A percentile compares a stretch with the other conserved stretches of the same genome.
These are phyloP conservation scores for Drosophila kuntzei DNA, from an alignment of 2,888 invertebrate species.

Conservation along the genomic window DNA sequence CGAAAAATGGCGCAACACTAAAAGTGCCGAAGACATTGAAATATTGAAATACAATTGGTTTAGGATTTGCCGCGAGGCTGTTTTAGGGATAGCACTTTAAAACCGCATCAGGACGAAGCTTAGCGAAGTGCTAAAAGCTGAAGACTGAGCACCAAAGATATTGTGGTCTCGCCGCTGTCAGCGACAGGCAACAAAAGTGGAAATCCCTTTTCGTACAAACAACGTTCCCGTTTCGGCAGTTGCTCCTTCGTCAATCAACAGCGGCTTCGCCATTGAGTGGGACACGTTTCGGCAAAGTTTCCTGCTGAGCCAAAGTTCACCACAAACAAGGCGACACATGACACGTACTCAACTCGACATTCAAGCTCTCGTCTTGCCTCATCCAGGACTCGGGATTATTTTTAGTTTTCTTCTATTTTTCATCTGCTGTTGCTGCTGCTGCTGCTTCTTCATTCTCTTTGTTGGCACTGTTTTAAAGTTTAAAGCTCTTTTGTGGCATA, in stretches of 20 bases:
- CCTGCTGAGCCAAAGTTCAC: conserved; percentile 69
- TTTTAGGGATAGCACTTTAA: conserved; percentile 38
- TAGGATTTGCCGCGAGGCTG: conserved; percentile 32
- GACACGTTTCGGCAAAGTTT: conserved; percentile 73
- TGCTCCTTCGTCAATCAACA: conserved; percentile 71
- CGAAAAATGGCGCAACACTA: conserved; percentile 68
- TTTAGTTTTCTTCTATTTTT: conserved; percentile 55
- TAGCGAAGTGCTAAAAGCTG: conserved; percentile 4
- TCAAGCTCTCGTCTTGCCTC: conserved; percentile 6
- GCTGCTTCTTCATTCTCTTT: conserved; percentile 18
- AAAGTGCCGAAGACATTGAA: conserved; percentile 72
- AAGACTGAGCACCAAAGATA: conserved; percentile 32
- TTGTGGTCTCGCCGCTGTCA: conserved; percentile 70
- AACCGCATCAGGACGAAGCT: conserved; percentile 18
- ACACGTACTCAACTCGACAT: conserved; percentile 73
- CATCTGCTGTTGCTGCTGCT: conserved; percentile 1
- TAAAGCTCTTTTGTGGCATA: conserved; percentile 81
- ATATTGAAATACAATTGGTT: conserved; percentile 81
- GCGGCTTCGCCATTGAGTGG: conserved; percentile 69
- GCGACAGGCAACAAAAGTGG: conserved; percentile 43
- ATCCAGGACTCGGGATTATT: conserved; percentile 59
- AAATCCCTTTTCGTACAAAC: conserved; percentile 68
- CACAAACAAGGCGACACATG: conserved; percentile 78
- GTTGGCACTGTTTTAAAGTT: conserved; percentile 75
- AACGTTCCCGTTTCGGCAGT: conserved; percentile 38